Evolutionary conservation across 2,888 invertebrate species (phyloP), one percentile per base, ranked within the genome.

Genomic region (Balanococcus diminutus): DNA sequence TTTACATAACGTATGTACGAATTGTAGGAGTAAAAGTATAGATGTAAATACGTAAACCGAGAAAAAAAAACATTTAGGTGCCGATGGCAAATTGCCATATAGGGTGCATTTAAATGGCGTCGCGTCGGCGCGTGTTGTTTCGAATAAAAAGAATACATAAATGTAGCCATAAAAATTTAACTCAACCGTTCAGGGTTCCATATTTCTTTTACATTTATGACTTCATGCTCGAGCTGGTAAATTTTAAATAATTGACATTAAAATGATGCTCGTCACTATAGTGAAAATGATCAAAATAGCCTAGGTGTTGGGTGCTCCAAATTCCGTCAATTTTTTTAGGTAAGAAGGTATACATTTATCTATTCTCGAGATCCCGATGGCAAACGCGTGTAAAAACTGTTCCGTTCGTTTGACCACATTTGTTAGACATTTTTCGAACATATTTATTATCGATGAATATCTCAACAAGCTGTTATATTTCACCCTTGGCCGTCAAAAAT

Each of bases 401-500:
- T 56, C 14, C 22, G 8, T 19, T 22, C 22, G 22, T 56, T 22
- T 2, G 56, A 22, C 22, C 22, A 56, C 22, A 22, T 22, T 56
- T 56, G 56, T 22, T 22, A 14, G 56, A 56, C 56, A 56, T 11
- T 56, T 56, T 56, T 56, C 6, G 19, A 56, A 22, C 56, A 56
- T 56, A 22, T 56, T 56, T 56, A 22, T 56, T 56, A 56, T 56
- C 56, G 36, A 8, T 22, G 16, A 61, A 28, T 28, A 67, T 67
- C 28, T 67, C 16, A 67, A 67, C 67, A 28, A 67, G 67, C 67
- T 67, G 67, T 67, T 67, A 67, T 14, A 67, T 67, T 67, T 67
- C 67, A 67, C 67, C 67, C 67, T 67, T 14, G 16, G 14, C 14
- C 8, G 67, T 67, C 67, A 67, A 67, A 67, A 16, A 28, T 67